Conservation (phyloP, 2,113 vertebrate genomes). For the Conger conger region DNA sequence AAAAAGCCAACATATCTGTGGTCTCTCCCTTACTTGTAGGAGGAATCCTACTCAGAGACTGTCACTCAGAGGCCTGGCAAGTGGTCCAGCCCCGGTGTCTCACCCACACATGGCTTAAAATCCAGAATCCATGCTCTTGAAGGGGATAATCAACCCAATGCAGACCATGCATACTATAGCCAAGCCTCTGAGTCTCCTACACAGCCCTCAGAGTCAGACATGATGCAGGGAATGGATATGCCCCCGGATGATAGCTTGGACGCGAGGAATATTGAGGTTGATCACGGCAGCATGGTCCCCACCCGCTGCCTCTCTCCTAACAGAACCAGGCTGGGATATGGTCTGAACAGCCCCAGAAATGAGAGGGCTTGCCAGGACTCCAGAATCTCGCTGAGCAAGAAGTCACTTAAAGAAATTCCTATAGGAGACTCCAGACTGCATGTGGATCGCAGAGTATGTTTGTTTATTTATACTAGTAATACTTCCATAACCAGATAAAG, state of each 20-base stretch:
- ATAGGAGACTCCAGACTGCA: slow-evolving; percentile 32
- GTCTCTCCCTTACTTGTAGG: slow-evolving; percentile 50
- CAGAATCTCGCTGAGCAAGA: slow-evolving; percentile 54
- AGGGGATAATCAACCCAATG: slow-evolving; percentile 24
- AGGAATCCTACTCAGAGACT: slow-evolving; percentile 44
- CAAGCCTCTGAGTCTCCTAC: slow-evolving; percentile 22
- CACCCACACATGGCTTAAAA: slow-evolving; percentile 22
- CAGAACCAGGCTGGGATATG: slow-evolving; percentile 27
- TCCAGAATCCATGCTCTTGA: slow-evolving; percentile 1
- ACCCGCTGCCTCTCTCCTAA: slow-evolving; percentile 61
- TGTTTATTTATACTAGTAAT: not conserved
- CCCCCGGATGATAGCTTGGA: not conserved
- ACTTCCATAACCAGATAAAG: too few species aligned
- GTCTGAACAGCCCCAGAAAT: slow-evolving; percentile 26
- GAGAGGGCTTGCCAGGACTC: slow-evolving; percentile 27
- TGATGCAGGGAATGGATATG: not conserved
- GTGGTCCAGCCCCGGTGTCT: slow-evolving; percentile 39
- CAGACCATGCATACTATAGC: slow-evolving; percentile 27
- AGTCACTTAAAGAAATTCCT: slow-evolving; percentile 58
- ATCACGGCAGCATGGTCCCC: slow-evolving; percentile 41
- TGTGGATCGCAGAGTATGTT: slow-evolving; percentile 36
- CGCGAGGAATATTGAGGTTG: not conserved
- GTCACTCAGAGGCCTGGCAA: slow-evolving; percentile 31
- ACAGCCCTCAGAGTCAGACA: slow-evolving; percentile 14
- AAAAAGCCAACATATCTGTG: not conserved